Evolutionary conservation across 2,113 vertebrate species (phyloP), one percentile per base, ranked within the genome.

Genomic region (Bambusicola thoracicus): DNA sequence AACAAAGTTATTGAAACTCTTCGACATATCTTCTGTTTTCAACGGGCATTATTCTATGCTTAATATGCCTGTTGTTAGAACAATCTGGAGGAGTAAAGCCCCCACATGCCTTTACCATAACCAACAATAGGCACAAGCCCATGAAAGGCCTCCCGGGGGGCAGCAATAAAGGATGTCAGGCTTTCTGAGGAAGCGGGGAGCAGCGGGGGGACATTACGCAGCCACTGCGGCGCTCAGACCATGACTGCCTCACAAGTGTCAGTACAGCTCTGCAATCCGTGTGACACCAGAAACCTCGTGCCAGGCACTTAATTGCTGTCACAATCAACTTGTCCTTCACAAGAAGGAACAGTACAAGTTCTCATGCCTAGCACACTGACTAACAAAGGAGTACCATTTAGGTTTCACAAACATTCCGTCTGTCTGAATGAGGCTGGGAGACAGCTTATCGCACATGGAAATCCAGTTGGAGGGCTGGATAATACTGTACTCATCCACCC

Each of bases 281-380:
- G 13, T 25, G 41, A 80, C 36, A 76, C n/a, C 6, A 7, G 41
- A 81, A 81, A 61, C 67, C 58, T 41, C 12, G 17, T 30, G 56
- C 36, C 61, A n/a, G 38, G 72, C 85, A 82, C 43, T 67, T 93
- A 93, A 92, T 14, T 55, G 21, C 58, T 79, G n/a, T 74, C 63
- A 91, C 91, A 81, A 73, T 2, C 40, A 59, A 48, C 63, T 79
- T 82, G 53, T 46, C 38, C 36, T 76, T 80, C 75, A 63, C 65
- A 85, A 70, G 59, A 69, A 77, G 19, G 22, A 46, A 67, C 16
- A 62, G 29, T 36, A 65, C 61, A 66, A 0, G 1, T 61, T 85
- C 53, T 58, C 32, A 8, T 1, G 70, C 40, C 70, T 73, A 40
- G 41, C 72, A 78, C 63, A 7, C 10, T 20, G 69, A 74, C 66